These are phyloP conservation scores for Enteromius treurensis DNA, from an alignment of 2,797 vertebrate species.

Conservation along the genomic window DNA sequence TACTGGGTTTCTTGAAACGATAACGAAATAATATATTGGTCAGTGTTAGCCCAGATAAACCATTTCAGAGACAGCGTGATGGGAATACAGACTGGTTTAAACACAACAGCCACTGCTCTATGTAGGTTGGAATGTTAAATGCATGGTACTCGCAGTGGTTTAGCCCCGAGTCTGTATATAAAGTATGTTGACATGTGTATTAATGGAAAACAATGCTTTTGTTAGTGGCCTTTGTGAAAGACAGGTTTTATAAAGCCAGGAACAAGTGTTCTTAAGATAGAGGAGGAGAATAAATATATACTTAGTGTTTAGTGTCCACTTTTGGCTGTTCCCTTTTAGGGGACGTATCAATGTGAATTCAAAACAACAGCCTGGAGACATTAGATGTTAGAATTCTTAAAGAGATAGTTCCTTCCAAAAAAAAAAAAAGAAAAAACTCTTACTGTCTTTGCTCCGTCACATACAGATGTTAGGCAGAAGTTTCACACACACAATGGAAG, in stretches of 20 bases:
- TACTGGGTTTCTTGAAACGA: constrained; percentile 99
- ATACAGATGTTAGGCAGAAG: background rate
- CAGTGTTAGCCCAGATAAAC: constrained; percentile 87
- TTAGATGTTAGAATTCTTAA: background rate
- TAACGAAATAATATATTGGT: constrained; percentile 90
- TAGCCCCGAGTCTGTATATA: constrained; percentile 52
- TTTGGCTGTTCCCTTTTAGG: constrained; percentile 67
- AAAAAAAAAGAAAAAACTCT: background rate
- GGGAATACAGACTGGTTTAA: constrained; percentile 52
- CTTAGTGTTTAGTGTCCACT: constrained; percentile 58
- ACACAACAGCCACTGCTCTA: constrained; percentile 61
- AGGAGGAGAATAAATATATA: constrained; percentile 67
- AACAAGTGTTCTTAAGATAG: constrained; percentile 63
- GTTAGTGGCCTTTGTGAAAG: constrained; percentile 65
- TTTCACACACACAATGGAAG: background rate
- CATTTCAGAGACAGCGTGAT: constrained; percentile 71
- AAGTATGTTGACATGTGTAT: constrained; percentile 55
- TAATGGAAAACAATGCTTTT: constrained; percentile 49
- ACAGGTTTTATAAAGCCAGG: constrained; percentile 76
- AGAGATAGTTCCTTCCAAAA: background rate
- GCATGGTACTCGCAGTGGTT: constrained; percentile 67
- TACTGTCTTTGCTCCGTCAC: background rate
- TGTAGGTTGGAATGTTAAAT: constrained; percentile 60
- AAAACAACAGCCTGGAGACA: constrained; percentile 16
- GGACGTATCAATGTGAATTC: constrained; percentile 51